Conservation (phyloP, 2,888 invertebrate genomes). For the Andrena hattorfiana region DNA sequence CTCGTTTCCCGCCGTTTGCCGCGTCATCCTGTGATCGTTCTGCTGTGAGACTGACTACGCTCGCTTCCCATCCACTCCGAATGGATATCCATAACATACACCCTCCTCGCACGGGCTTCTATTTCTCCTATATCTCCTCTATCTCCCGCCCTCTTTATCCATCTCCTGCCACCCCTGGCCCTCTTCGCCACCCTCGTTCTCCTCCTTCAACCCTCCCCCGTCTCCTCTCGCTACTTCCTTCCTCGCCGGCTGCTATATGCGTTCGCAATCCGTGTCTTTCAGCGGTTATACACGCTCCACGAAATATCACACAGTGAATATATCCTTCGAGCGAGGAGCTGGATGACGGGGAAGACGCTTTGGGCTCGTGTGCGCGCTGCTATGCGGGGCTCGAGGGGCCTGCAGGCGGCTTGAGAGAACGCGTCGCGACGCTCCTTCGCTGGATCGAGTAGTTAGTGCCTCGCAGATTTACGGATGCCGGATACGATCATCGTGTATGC, state of each 20-base stretch:
- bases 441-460: slow-evolving; percentile 37
- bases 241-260: slow-evolving; percentile 60
- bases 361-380: slow-evolving; percentile 6
- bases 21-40: slow-evolving; percentile 84
- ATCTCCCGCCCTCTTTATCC: slow-evolving; percentile 36
- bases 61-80: slow-evolving; percentile 74
- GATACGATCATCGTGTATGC: slow-evolving; percentile 19
- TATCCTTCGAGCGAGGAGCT: slow-evolving; percentile 50
- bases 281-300: slow-evolving; percentile 77
- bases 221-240: slow-evolving; percentile 66
- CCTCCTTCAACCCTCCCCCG: slow-evolving; percentile 59
- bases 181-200: slow-evolving; percentile 38
- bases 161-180: slow-evolving; percentile 1
- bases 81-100: slow-evolving; percentile 74
- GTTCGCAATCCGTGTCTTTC: slow-evolving; percentile 79
- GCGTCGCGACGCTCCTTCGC: slow-evolving; percentile 22
- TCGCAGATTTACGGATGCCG: slow-evolving; percentile 14
- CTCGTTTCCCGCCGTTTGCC: slow-evolving; percentile 75
- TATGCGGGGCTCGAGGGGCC: background rate
- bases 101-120: slow-evolving; percentile 43
- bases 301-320: slow-evolving; percentile 75
- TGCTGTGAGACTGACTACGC: slow-evolving; percentile 83
- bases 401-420: background rate
- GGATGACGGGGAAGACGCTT: slow-evolving; percentile 54
- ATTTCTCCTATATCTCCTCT: slow-evolving; percentile 43